Base-by-base conservation (phyloP, 2,113 vertebrate genomes). In the Oenanthe melanoleuca region DNA sequence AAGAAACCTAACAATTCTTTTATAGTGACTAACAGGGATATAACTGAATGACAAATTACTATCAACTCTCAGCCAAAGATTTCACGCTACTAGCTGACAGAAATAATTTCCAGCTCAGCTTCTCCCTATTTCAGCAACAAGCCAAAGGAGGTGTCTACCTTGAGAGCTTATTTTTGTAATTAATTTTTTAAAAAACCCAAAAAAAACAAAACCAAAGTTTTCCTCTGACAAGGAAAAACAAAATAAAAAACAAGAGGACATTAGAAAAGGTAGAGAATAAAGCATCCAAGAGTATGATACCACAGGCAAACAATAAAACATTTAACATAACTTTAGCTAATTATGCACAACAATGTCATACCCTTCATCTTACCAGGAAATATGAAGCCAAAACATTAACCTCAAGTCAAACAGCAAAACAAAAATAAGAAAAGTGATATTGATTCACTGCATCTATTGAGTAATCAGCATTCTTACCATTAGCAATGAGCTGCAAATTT, bases 401-500 rank as follows among this genome's bases (percentile, higher is more conserved):
- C 47, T 92, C 81, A 72, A 82, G 44, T 67, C 88, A 80, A 88
- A 90, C 0, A 80, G 57, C 50, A 80, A 92, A 93, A 93, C 55
- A 80, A 85, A 92, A 92, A 66, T 44, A 74, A 55, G 34, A 91
- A 52, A 83, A 77, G 45, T 2, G 2, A 47, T 92, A 94, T 33
- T 50, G 93, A 96, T 83, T 89, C 21, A 16, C 38, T 52, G 28
- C 26, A 61, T 85, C 56, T 83, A 37, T 79, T 80, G 61, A 92
- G 50, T 71, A 88, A 93, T 81, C 66, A 73, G 85, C 50, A 63
- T 69, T 80, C 87, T 95, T 87, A 50, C 82, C 53, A 79, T 83
- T 83, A 95, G 44, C 91, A 93, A 91, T 23, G 66, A 50, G 59
- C 67, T 81, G 91, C 82, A 84, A 69, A 67, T 95, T 91, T 84